These are phyloP conservation scores for Agrochola lychnidis DNA, from an alignment of 2,888 invertebrate species.

Conservation along the genomic window DNA sequence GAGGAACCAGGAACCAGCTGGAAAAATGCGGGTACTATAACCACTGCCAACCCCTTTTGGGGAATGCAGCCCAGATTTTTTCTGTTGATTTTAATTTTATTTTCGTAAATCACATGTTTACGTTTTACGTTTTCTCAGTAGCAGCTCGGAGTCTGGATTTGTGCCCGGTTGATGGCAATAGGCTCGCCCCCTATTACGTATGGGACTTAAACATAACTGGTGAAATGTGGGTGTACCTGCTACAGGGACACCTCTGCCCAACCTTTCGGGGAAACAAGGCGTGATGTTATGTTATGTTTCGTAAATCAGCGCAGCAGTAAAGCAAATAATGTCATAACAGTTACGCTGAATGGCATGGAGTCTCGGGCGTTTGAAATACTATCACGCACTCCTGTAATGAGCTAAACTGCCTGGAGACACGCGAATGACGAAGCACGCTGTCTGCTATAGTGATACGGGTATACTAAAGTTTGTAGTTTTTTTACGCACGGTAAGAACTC, in stretches of 20 bases:
- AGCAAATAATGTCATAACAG: conserved; percentile 31
- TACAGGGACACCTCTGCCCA: too few species aligned
- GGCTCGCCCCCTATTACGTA: too few species aligned
- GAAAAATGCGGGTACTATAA: not conserved
- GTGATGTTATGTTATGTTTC: too few species aligned
- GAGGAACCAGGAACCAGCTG: not conserved
- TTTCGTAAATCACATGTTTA: conserved; percentile 19
- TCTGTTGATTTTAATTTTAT: not conserved
- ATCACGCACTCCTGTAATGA: conserved; percentile 41
- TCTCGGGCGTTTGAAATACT: conserved; percentile 32
- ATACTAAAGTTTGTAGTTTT: not conserved
- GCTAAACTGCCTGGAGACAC: conserved; percentile 41
- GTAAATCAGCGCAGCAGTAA: not conserved
- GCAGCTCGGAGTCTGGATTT: too few species aligned
- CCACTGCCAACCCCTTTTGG: too few species aligned
- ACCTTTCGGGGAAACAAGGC: too few species aligned
- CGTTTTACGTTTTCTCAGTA: too few species aligned
- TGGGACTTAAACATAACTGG: too few species aligned
- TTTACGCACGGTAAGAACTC: not conserved
- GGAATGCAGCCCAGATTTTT: not conserved
- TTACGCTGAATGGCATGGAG: conserved; percentile 2
- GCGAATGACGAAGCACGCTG: conserved; percentile 22
- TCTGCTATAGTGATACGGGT: conserved; percentile 8
- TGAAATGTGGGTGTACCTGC: too few species aligned
- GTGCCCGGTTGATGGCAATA: too few species aligned